These are phyloP conservation scores for Acronicta psi DNA, from an alignment of 2,888 invertebrate genomes.

Conservation along the genomic window DNA sequence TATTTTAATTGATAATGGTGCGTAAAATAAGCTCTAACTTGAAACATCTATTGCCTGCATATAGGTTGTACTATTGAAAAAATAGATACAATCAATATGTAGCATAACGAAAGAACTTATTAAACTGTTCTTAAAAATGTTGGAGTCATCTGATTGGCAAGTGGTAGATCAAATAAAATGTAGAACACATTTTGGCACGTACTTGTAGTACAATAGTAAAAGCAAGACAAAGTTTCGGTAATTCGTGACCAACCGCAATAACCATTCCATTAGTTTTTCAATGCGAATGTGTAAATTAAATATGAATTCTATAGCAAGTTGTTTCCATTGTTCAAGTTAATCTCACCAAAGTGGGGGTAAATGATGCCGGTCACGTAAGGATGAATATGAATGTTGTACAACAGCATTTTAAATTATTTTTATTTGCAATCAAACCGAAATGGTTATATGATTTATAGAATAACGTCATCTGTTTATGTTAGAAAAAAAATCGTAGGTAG, in stretches of 20 bases:
- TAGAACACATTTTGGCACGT: conserved; percentile 68
- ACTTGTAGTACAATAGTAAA: conserved; percentile 56
- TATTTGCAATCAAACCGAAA: conserved; percentile 26
- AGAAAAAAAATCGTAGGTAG: conserved; percentile 18
- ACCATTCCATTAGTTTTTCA: conserved; percentile 76
- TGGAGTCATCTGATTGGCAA: conserved; percentile 67
- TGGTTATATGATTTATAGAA: conserved; percentile 23
- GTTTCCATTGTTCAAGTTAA: conserved; percentile 66
- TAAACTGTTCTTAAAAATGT: conserved; percentile 9
- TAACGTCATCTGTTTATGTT: neutral
- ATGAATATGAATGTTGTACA: conserved; percentile 42
- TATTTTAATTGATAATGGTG: too few species aligned
- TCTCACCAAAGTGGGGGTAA: conserved; percentile 57
- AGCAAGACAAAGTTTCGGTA: conserved; percentile 65
- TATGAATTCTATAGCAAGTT: conserved; percentile 63
- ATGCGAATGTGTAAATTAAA: conserved; percentile 74
- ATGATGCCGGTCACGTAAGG: conserved; percentile 63
- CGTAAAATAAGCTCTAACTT: too few species aligned
- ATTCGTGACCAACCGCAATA: conserved; percentile 78
- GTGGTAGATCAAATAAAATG: conserved; percentile 66
- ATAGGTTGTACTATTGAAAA: too few species aligned
- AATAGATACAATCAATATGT: too few species aligned
- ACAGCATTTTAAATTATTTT: conserved; percentile 39
- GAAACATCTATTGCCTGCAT: too few species aligned
- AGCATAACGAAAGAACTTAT: too few species aligned